These are phyloP conservation scores for Nephrocerus scutellatus DNA, from an alignment of 2,888 invertebrate species.

Conservation along the genomic window DNA sequence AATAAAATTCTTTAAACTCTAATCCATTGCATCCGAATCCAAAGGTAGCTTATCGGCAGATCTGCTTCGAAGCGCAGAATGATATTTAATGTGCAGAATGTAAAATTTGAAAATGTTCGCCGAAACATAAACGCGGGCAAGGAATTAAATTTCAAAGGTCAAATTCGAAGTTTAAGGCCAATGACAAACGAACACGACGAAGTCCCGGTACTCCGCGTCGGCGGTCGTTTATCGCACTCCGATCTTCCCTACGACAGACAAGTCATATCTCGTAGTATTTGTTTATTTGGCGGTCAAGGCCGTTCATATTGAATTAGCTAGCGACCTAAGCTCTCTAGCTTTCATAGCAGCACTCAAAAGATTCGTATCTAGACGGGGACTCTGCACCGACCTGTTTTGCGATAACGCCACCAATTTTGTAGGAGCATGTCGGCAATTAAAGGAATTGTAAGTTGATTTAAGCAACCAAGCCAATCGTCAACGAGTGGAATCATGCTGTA, in stretches of 20 bases:
- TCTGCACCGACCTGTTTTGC: too few species aligned
- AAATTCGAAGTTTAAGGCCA: slow-evolving; percentile 15
- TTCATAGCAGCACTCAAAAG: too few species aligned
- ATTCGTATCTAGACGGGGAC: too few species aligned
- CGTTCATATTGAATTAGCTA: slow-evolving; percentile 19
- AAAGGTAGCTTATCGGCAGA: too few species aligned
- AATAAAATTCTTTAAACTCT: too few species aligned
- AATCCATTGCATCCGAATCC: too few species aligned
- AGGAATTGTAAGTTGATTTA: too few species aligned
- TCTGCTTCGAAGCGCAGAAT: too few species aligned
- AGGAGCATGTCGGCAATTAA: too few species aligned
- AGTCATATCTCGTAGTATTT: slow-evolving; percentile 18
- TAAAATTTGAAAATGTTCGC: not conserved
- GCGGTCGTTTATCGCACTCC: slow-evolving; percentile 26
- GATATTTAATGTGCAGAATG: slow-evolving; percentile 4
- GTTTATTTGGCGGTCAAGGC: slow-evolving; percentile 19
- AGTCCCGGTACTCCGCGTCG: slow-evolving; percentile 26
- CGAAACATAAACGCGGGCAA: not conserved
- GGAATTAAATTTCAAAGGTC: not conserved
- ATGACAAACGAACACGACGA: slow-evolving; percentile 18
- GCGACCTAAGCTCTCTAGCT: slow-evolving; percentile 15
- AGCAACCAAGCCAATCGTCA: too few species aligned
- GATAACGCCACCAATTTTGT: too few species aligned
- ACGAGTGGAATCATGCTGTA: not conserved
- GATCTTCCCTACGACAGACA: slow-evolving; percentile 13